Evolutionary conservation across 2,888 invertebrate species (phyloP).

Genomic region (Odontocerum albicorne): DNA sequence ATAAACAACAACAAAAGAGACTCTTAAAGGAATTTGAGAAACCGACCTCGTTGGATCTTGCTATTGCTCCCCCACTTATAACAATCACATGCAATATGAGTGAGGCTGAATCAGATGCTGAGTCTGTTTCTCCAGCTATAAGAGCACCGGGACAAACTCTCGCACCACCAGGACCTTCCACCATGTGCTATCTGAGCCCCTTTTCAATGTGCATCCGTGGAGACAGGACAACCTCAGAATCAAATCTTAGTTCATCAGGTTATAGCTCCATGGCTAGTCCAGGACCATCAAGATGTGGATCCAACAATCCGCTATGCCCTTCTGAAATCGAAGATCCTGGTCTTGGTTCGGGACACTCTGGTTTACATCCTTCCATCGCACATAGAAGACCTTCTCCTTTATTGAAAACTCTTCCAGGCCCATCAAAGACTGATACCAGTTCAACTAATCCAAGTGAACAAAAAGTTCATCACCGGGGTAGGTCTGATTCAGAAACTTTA

Average conservation of each 20-base stretch:
- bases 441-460: constrained; percentile 45
- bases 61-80: constrained; percentile 67
- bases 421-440: constrained; percentile 45
- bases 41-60: constrained; percentile 61
- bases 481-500: constrained; percentile 74
- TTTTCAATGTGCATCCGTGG: constrained; percentile 73
- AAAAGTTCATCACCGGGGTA: constrained; percentile 58
- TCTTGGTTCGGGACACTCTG: constrained; percentile 51
- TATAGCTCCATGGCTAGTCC: constrained; percentile 87
- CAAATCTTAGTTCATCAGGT: constrained; percentile 81
- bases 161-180: constrained; percentile 53
- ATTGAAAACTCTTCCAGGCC: constrained; percentile 61
- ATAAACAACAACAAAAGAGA: constrained; percentile 56
- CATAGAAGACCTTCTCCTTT: constrained; percentile 61
- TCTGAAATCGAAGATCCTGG: constrained; percentile 76
- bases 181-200: constrained; percentile 77
- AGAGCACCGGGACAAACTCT: constrained; percentile 45
- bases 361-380: constrained; percentile 42
- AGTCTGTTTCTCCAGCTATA: constrained; percentile 64
- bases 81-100: constrained; percentile 76
- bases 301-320: constrained; percentile 76
- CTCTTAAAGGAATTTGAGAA: constrained; percentile 65
- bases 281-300: constrained; percentile 79
- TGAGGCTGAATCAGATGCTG: constrained; percentile 73
- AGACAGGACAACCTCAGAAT: constrained; percentile 78